Base-by-base conservation (phyloP, 2,113 vertebrate species). In the Periophthalmodon schlosseri region DNA sequence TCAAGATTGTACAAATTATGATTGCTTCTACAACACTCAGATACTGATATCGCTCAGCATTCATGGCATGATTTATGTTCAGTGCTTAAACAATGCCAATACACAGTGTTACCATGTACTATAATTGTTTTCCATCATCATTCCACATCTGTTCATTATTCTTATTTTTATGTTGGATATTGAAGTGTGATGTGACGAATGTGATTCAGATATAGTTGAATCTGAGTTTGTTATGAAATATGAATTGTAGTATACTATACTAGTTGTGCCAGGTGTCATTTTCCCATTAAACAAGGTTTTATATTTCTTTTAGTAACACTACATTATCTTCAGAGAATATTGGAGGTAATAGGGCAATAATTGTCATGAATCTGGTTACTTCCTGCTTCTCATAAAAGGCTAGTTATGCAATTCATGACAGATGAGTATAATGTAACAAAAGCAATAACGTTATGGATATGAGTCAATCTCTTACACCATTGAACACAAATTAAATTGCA, bases 351-450 rank as follows among this genome's bases (percentile, higher is more conserved):
- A 46, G 9, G 33, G 1, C 3, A 58, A 58, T 58, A 63, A 63
- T 5, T 23, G 20, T 64, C 34, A 67, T 47, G 15, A 60, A 64
- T 68, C n/a, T 13, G 20, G 72, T 77, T 5, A 47, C 52, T 78
- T 34, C 49, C 23, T 72, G 39, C 39, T 52, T 49, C 50, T 75
- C 57, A 60, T 74, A 2, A 49, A 76, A 60, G 14, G 24, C 13
- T 50, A 11, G n/a, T 73, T 46, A 5, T 50, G 23, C 33, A 50
- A 1, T 72, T 58, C 13, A 24, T 65, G 50, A 66, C 65, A 28
- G 9, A 8, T 39, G 64, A 67, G 64, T 46, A 15, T 60, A 60
- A 23, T 47, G 34, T 73, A 58, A 73, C 49, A 66, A 50, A 82
- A 78, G 20, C 66, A 50, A 50, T 49, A 56, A 20, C 56, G 66